Evolutionary conservation across 2,113 vertebrate species (phyloP), one percentile per base, ranked within the genome.

Genomic region (Ptilonorhynchus violaceus): DNA sequence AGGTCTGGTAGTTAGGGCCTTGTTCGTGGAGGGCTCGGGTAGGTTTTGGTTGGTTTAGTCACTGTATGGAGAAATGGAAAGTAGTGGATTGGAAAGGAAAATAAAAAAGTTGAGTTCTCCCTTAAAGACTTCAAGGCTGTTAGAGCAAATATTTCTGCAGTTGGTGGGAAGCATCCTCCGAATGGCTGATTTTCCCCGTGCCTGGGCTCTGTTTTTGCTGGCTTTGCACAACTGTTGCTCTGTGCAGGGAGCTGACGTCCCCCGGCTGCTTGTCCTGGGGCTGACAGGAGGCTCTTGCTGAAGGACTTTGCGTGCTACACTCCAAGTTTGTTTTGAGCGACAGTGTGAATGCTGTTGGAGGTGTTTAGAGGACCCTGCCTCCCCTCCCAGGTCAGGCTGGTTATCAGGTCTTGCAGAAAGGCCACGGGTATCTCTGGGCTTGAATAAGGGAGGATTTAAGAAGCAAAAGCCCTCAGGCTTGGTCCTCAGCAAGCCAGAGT

Each of bases 321-420:
- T 9, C n/a, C n/a, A 46, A 15, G 46, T 58, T 88, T 23, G 33
- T 50, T 81, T 47, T 56, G 63, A 68, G 66, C 35, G 63, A 15
- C 0, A 1, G 2, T 0, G 0, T 30, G 25, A 46, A 15, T 79
- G 52, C 21, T 60, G 14, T 30, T 2, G 7, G 77, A 70, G 62
- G 31, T 42, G 12, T 72, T 72, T 5, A 35, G 53, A 15, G 30
- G 60, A 63, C 52, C 62, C 70, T 58, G 23, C 23, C 63, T 66
- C 46, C 44, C 8, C 64, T 74, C 0, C 0, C 19, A 56, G 49
- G 44, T 79, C 41, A n/a, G 59, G 7, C 35, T 56, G 47, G 35
- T 81, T 39, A 22, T 84, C 3, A 3, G 37, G 70, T 58, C 64
- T 58, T 92, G 66, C 50, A 53, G 87, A 81, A 73, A 74, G 69